Conservation (phyloP, 2,888 invertebrate genomes). For the Apamea sordens region DNA sequence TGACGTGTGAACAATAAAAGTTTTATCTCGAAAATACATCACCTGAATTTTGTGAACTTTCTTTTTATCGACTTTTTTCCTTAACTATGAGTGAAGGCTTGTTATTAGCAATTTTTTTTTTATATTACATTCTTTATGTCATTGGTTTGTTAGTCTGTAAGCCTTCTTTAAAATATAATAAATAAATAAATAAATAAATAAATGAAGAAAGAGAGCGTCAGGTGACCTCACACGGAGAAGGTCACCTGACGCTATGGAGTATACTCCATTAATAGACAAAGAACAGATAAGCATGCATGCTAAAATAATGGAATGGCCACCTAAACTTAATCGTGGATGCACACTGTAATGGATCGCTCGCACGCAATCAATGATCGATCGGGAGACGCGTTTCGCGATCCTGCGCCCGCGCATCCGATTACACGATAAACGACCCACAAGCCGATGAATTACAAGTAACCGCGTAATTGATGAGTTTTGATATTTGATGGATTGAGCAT, state of each 20-base stretch:
- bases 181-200: no score
- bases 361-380: slow-evolving; percentile 72
- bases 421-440: slow-evolving; percentile 67
- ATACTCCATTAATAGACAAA: slow-evolving; percentile 8
- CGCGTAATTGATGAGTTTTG: slow-evolving; percentile 73
- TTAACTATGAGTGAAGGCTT: no score
- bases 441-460: slow-evolving; percentile 69
- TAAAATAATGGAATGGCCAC: slow-evolving; percentile 48
- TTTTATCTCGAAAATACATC: background rate
- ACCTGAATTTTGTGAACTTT: no score
- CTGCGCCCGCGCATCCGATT: slow-evolving; percentile 68
- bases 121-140: no score
- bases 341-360: slow-evolving; percentile 67
- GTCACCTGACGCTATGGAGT: background rate
- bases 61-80: no score
- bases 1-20: background rate
- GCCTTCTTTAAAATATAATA: no score
- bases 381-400: slow-evolving; percentile 48
- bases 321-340: slow-evolving; percentile 58
- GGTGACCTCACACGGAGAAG: background rate
- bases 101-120: no score
- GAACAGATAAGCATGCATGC: background rate
- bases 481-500: slow-evolving; percentile 64
- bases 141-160: no score
- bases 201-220: no score